Evolutionary conservation across 1,140 invertebrate species (phyloP).

Genomic region (Drosophila ambigua): DNA sequence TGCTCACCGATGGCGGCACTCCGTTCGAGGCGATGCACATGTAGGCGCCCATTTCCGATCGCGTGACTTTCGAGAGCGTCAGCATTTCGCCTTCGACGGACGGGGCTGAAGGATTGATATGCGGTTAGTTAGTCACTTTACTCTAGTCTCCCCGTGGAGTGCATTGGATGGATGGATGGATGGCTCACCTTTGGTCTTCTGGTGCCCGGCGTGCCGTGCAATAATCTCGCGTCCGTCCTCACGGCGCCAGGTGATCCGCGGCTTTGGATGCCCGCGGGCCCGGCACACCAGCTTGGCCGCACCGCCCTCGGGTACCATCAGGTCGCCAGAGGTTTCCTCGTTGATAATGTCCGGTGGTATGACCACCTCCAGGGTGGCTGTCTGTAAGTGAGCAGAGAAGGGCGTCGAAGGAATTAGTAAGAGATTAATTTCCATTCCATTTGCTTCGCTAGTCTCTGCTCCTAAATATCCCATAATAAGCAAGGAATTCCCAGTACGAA

Average conservation of each 20-base stretch:
- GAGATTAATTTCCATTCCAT: too few species aligned
- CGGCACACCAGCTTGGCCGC: conserved; percentile 94
- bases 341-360: conserved; percentile 96
- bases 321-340: conserved; percentile 93
- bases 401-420: neutral
- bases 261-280: conserved; percentile 92
- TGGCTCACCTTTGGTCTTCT: conserved; percentile 88
- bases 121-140: conserved; percentile 25
- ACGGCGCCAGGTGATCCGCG: conserved; percentile 93
- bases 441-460: too few species aligned
- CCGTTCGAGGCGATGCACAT: conserved; percentile 92
- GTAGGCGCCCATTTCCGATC: conserved; percentile 94
- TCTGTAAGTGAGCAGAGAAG: conserved; percentile 85
- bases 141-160: neutral
- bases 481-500: too few species aligned
- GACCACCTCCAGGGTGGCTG: conserved; percentile 93
- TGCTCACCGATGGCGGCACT: conserved; percentile 91
- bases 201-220: conserved; percentile 87
- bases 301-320: conserved; percentile 95
- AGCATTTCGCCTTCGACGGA: conserved; percentile 90
- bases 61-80: conserved; percentile 90
- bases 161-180: neutral
- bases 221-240: conserved; percentile 94
- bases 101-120: conserved; percentile 84
- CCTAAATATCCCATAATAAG: too few species aligned